A percentile compares a stretch with the other conserved stretches of the same genome.
phyloP scores from a whole-genome alignment of 1,140 invertebrate species.

The Matsumurasca onukii region DNA sequence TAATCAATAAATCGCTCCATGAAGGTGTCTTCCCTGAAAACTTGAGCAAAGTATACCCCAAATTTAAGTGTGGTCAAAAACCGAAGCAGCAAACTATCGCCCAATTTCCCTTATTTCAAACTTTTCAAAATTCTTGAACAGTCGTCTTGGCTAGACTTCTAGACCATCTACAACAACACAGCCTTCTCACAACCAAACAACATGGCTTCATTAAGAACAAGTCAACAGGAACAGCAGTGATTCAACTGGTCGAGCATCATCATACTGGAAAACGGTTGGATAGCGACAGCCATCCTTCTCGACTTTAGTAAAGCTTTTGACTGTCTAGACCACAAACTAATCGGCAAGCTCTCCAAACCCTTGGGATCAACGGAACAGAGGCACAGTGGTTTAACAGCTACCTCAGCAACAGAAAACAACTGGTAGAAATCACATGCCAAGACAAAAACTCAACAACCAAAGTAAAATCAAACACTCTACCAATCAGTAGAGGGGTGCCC shows the following conservation, averaged over 20 bases:
- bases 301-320: neutral
- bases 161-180: neutral
- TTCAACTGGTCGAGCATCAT: neutral
- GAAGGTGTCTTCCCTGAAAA: no score
- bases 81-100: neutral
- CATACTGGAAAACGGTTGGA: neutral
- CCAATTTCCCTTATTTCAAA: neutral
- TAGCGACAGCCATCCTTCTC: neutral
- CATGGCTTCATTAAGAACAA: neutral
- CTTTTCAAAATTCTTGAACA: neutral
- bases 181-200: neutral
- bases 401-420: neutral
- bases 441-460: neutral
- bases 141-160: neutral
- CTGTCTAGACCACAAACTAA: neutral
- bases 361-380: neutral
- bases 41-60: neutral
- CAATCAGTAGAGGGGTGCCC: neutral
- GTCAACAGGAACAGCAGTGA: neutral
- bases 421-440: neutral
- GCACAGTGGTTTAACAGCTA: neutral
- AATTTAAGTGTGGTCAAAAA: neutral
- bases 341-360: neutral
- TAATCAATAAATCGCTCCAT: neutral
- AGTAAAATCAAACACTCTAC: neutral